phyloP scores from a whole-genome alignment of 2,113 vertebrate genomes.

The Malurus cyaneus region DNA sequence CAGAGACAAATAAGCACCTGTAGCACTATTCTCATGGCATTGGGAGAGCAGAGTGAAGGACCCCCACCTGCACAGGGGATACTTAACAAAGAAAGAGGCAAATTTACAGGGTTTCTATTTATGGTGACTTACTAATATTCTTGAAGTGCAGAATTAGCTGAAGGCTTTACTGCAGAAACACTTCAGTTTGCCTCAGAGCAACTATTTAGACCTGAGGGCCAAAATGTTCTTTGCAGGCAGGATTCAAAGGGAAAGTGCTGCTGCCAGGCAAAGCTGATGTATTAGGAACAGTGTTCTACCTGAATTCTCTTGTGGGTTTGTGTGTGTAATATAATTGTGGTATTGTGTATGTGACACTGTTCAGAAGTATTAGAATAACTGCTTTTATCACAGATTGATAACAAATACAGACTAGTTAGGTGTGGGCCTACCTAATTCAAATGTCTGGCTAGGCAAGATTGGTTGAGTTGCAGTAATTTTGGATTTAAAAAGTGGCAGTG shows the following conservation, averaged over 20 bases:
- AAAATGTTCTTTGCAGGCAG: neutral
- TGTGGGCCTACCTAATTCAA: neutral
- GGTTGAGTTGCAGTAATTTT: neutral
- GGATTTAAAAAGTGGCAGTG: neutral
- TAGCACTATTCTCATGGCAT: neutral
- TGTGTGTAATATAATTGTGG: too few species aligned
- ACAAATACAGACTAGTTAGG: neutral
- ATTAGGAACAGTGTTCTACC: neutral
- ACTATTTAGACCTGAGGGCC: neutral
- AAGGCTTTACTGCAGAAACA: neutral
- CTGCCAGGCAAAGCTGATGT: neutral
- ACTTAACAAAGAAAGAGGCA: neutral
- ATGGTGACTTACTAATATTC: neutral
- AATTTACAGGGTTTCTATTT: neutral
- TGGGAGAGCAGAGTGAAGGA: neutral
- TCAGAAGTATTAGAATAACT: neutral
- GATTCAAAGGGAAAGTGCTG: neutral
- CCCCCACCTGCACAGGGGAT: neutral
- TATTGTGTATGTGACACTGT: neutral
- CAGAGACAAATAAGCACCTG: neutral
- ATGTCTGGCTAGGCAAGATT: neutral
- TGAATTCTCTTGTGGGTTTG: neutral
- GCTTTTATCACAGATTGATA: neutral
- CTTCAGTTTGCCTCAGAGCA: neutral
- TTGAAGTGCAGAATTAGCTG: neutral